Conservation (phyloP, 1,140 invertebrate genomes). For the Sycobia sp. region DNA sequence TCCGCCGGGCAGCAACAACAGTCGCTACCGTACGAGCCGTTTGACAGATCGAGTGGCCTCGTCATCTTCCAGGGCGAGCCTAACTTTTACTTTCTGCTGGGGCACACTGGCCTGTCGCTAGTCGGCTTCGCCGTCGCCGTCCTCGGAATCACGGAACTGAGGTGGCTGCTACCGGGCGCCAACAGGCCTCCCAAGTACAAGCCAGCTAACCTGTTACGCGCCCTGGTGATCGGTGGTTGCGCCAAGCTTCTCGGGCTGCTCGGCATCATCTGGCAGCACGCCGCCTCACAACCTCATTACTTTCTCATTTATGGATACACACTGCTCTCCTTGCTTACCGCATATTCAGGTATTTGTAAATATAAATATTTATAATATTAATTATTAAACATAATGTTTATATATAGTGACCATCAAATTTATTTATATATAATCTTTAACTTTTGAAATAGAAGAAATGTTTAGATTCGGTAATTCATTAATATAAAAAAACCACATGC, state of each 20-base stretch:
- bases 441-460: no score
- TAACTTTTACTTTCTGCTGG: slow-evolving; percentile 52
- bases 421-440: no score
- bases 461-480: no score
- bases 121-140: slow-evolving; percentile 44
- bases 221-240: slow-evolving; percentile 53
- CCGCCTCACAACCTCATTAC: slow-evolving; percentile 49
- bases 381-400: no score
- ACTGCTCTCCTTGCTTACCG: slow-evolving; percentile 52
- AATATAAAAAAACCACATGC: no score
- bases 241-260: slow-evolving; percentile 54
- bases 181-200: slow-evolving; percentile 46
- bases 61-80: slow-evolving; percentile 42
- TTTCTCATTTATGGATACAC: slow-evolving; percentile 57
- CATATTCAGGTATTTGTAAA: slow-evolving; percentile 53
- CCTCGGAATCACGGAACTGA: slow-evolving; percentile 48
- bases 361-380: no score
- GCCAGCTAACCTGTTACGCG: slow-evolving; percentile 44
- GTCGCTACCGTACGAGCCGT: background rate
- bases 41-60: background rate
- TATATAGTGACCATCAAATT: no score
- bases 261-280: slow-evolving; percentile 54
- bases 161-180: slow-evolving; percentile 43
- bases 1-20: background rate
- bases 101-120: slow-evolving; percentile 49